A percentile compares a stretch with the other conserved stretches of the same genome.
These are phyloP conservation scores for Sthenelais limicola DNA, from an alignment of 2,888 invertebrate species.

Conservation along the genomic window DNA sequence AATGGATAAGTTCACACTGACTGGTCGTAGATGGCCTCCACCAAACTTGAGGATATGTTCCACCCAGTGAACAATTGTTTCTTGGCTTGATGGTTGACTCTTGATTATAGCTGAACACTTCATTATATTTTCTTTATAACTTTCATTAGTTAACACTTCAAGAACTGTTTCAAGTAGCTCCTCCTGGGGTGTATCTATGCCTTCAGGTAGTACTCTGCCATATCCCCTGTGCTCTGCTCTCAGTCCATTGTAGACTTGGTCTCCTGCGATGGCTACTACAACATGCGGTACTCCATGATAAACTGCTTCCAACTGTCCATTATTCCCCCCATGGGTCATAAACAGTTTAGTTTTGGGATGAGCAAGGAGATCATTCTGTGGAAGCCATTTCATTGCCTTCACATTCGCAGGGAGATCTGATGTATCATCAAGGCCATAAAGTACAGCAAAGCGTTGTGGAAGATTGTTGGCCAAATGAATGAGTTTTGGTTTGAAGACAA, in stretches of 20 bases:
- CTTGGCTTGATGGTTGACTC: no score
- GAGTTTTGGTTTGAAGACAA: neutral
- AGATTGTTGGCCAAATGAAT: neutral
- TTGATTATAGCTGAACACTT: no score
- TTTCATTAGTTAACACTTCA: no score
- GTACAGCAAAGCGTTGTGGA: neutral
- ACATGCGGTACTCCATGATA: slow-evolving; percentile 6
- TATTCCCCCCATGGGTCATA: slow-evolving; percentile 23
- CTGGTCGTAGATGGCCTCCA: no score
- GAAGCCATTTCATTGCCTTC: neutral
- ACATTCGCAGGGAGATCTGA: slow-evolving; percentile 6
- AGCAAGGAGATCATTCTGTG: slow-evolving; percentile 27
- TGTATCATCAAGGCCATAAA: slow-evolving; percentile 11
- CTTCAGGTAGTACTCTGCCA: no score
- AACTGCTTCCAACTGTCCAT: slow-evolving; percentile 18
- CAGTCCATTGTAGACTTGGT: slow-evolving; percentile 28
- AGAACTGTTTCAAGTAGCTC: no score
- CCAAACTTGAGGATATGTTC: no score
- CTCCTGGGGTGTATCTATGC: no score
- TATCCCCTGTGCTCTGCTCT: no score
- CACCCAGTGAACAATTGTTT: no score
- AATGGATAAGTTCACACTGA: no score
- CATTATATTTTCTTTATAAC: no score
- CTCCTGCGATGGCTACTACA: neutral
- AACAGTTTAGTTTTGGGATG: slow-evolving; percentile 15